Percentiles rank a stretch among this genome's conserved stretches.
Conservation (phyloP, 1,140 invertebrate genomes). For the Rhyzopertha dominica region DNA sequence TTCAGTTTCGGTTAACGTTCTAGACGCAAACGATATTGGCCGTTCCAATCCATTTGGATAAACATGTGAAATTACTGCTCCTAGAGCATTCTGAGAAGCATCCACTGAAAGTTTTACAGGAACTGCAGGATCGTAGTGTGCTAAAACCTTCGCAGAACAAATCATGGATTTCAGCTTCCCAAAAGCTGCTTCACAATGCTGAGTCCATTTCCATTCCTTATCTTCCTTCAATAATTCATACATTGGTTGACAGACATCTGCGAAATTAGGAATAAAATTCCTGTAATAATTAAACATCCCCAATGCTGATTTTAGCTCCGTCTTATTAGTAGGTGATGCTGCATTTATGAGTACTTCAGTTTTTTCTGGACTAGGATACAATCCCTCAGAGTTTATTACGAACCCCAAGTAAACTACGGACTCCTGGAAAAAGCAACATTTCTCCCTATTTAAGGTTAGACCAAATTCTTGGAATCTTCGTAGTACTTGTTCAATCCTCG, state of each 20-base stretch:
- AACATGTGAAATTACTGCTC: slow-evolving; percentile 28
- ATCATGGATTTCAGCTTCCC: slow-evolving; percentile 32
- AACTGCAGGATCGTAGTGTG: slow-evolving; percentile 25
- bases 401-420: too few relatives aligned
- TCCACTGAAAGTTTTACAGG: slow-evolving; percentile 29
- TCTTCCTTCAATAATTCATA: slow-evolving; percentile 37
- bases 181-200: slow-evolving; percentile 26
- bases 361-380: too few relatives aligned
- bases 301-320: slow-evolving; percentile 35
- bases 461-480: too few relatives aligned
- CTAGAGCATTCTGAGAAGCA: slow-evolving; percentile 26
- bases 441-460: too few relatives aligned
- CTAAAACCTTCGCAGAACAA: slow-evolving; percentile 25
- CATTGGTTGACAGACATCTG: slow-evolving; percentile 22
- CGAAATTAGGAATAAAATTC: slow-evolving; percentile 34
- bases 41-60: slow-evolving; percentile 35
- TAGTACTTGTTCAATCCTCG: too few relatives aligned
- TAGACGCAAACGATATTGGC: slow-evolving; percentile 47
- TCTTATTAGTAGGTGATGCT: slow-evolving; percentile 29
- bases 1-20: slow-evolving; percentile 44
- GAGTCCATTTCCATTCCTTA: slow-evolving; percentile 41
- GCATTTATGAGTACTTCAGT: too few relatives aligned
- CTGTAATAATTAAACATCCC: slow-evolving; percentile 41
- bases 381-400: too few relatives aligned
- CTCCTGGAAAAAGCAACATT: too few relatives aligned